These are phyloP conservation scores for Lepidurus couesii DNA, from an alignment of 1,140 invertebrate species.

Conservation along the genomic window DNA sequence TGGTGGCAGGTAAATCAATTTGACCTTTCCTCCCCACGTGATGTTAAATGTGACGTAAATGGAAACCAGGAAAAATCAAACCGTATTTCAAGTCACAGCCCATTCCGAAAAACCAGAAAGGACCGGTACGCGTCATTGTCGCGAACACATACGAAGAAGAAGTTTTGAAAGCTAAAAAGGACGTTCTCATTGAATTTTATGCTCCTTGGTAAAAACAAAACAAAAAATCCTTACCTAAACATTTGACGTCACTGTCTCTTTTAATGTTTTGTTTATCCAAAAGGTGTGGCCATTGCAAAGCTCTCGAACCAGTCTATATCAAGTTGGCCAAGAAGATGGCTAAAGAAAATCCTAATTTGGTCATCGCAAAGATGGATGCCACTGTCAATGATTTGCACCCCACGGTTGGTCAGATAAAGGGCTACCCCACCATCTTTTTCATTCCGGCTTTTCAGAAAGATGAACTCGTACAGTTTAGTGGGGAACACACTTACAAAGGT, in stretches of 20 bases:
- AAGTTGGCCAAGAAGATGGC: constrained; percentile 45
- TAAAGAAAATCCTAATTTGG: constrained; percentile 43
- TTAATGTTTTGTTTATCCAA: constrained; percentile 26
- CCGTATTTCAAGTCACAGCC: constrained; percentile 49
- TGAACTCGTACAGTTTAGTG: constrained; percentile 46
- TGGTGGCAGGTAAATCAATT: constrained; percentile 40
- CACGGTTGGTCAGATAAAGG: constrained; percentile 46
- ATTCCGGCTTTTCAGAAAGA: constrained; percentile 47
- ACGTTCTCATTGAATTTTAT: constrained; percentile 50
- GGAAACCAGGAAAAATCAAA: constrained; percentile 43
- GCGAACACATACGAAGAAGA: constrained; percentile 49
- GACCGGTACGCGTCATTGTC: constrained; percentile 47
- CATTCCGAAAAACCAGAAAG: constrained; percentile 47
- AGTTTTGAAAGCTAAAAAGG: constrained; percentile 45
- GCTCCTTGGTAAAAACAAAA: constrained; percentile 46
- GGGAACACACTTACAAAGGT: constrained; percentile 46
- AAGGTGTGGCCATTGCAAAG: constrained; percentile 51
- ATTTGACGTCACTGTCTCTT: neutral
- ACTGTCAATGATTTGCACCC: constrained; percentile 50
- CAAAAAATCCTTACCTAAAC: constrained; percentile 11
- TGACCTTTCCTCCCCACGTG: neutral
- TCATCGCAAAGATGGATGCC: constrained; percentile 52
- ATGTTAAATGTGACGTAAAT: neutral
- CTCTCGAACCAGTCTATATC: constrained; percentile 46
- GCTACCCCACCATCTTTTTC: constrained; percentile 52